A percentile compares a stretch with the other conserved stretches of the same genome.
Conservation (phyloP, 2,888 invertebrate genomes). For the Habrosyne pyritoides region DNA sequence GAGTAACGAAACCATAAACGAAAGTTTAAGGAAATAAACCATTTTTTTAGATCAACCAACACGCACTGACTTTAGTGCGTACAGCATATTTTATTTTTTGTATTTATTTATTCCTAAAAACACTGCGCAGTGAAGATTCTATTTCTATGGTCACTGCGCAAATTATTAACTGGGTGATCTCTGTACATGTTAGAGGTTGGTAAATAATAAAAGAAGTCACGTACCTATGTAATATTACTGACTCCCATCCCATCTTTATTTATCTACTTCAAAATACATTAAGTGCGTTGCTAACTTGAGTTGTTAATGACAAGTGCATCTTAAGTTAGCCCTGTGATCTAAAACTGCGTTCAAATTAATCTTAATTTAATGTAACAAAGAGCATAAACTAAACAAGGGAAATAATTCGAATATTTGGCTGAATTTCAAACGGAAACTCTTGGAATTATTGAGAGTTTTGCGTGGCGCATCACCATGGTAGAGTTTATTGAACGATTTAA, state of each 20-base stretch:
- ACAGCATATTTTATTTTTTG: too few species aligned
- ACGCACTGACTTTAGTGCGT: too few species aligned
- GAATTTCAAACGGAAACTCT: conserved; percentile 51
- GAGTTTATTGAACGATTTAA: conserved; percentile 1
- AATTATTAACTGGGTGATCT: background rate
- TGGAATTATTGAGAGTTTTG: conserved; percentile 25
- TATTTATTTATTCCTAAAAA: too few species aligned
- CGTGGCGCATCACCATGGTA: conserved; percentile 5
- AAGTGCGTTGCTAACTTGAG: too few species aligned
- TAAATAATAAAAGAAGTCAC: too few species aligned
- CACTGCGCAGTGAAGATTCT: background rate
- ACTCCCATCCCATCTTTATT: too few species aligned
- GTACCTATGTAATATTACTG: too few species aligned
- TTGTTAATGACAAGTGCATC: too few species aligned
- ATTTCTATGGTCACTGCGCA: background rate
- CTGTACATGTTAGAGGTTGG: background rate
- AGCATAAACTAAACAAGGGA: conserved; percentile 34
- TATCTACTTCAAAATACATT: too few species aligned
- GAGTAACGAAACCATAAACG: conserved; percentile 35
- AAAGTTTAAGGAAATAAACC: background rate
- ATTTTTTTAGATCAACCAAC: too few species aligned
- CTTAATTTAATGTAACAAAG: background rate
- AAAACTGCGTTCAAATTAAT: background rate
- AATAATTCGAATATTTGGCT: conserved; percentile 53
- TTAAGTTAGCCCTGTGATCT: background rate